Evolutionary conservation across 2,797 vertebrate species (phyloP), one percentile per base, ranked within the genome.

Genomic region (Xenopus petersii): DNA sequence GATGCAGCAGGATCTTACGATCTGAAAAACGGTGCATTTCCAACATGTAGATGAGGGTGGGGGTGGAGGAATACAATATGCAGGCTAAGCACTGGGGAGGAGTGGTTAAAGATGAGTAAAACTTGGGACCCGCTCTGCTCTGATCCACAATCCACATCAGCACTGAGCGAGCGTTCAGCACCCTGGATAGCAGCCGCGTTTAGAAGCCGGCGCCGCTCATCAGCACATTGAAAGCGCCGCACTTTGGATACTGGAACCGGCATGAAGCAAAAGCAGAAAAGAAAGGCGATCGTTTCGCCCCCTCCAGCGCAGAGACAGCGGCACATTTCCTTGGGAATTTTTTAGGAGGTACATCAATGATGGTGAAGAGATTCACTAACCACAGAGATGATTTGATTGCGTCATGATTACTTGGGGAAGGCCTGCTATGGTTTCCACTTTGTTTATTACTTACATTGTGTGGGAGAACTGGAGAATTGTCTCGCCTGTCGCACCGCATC

Each of bases 401-500:
- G 42, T 10, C 60, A 47, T 24, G 26, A 46, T n/a, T 12, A 16
- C 13, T 17, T 47, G 9, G 48, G 56, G 8, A 62, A 60, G 12
- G 56, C 58, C 63, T 59, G 64, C 30, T 69, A 12, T 51, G 47
- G n/a, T 48, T 64, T 49, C 15, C 11, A 75, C 51, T 68, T 54
- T 46, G 24, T 63, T 42, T 7, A 42, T 42, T 42, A 42, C 36
- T 42, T 21, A 73, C 12, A 24, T 59, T 60, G 30, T 59, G 51
- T 48, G 64, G 51, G 42, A 7, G 21, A 42, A 60, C 46, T 60
- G 64, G 42, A 55, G 26, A 26, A n/a, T 46, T 75, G 15, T 51
- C 36, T 47, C 33, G 26, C 16, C 26, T 26, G 46, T 12, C 13
- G 55, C 47, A 65, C 21, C 60, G 64, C 61, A 59, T 48, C 12